A percentile compares a stretch with the other conserved stretches of the same genome.
These are phyloP conservation scores for Xenopus borealis DNA, from an alignment of 2,113 vertebrate species.

Conservation along the genomic window DNA sequence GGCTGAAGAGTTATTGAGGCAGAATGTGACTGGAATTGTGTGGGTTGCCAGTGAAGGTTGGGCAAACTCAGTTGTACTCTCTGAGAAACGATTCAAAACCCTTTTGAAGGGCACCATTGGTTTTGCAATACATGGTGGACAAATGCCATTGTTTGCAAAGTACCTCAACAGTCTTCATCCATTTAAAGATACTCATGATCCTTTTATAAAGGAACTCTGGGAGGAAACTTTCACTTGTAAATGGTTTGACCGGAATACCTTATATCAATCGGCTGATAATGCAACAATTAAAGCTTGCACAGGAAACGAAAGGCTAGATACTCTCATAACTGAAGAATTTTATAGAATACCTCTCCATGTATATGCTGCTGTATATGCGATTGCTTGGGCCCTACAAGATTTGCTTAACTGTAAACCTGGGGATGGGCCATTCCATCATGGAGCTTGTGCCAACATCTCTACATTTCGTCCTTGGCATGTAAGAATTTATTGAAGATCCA, in stretches of 20 bases:
- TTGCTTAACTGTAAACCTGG: slow-evolving; percentile 5
- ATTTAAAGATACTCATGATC: slow-evolving; percentile 10
- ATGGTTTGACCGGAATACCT: neutral
- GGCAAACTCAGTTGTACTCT: slow-evolving; percentile 25
- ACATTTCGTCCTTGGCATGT: slow-evolving; percentile 45
- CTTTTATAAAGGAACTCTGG: slow-evolving; percentile 28
- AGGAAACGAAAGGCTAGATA: slow-evolving; percentile 4
- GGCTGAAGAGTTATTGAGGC: slow-evolving; percentile 2
- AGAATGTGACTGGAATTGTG: slow-evolving; percentile 16
- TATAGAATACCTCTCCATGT: neutral
- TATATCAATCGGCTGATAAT: neutral
- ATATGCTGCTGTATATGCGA: slow-evolving; percentile 27
- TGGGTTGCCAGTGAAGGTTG: slow-evolving; percentile 36
- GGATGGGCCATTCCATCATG: neutral
- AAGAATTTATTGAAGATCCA: neutral
- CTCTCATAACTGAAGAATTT: slow-evolving; percentile 10
- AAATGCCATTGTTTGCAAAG: slow-evolving; percentile 10
- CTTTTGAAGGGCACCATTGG: slow-evolving; percentile 24
- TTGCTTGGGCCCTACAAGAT: slow-evolving; percentile 42
- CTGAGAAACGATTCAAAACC: neutral
- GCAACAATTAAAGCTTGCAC: neutral
- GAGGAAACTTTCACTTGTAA: slow-evolving; percentile 30
- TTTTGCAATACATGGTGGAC: slow-evolving; percentile 8
- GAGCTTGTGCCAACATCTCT: neutral
- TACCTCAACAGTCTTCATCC: slow-evolving; percentile 19